Evolutionary conservation across 2,113 vertebrate species (phyloP), one percentile per base, ranked within the genome.

Genomic region (Percina caprodes): DNA sequence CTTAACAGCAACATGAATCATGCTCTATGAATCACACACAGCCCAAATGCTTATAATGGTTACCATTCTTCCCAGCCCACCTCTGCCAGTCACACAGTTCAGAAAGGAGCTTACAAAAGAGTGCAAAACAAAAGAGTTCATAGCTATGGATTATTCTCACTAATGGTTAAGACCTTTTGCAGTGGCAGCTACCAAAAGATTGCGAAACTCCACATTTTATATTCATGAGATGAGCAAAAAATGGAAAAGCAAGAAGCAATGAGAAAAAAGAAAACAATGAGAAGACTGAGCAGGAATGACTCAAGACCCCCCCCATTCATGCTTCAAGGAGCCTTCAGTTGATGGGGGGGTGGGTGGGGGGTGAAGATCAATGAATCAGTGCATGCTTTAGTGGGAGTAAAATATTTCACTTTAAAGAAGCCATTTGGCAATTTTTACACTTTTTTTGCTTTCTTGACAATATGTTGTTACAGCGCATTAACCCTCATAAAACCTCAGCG

Each of bases 151-250:
- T 88, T 85, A 83, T 88, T 90, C 79, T 51, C 80, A 66, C 72
- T 84, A 79, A 82, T 82, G 78, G 83, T 70, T 76, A 60, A 90
- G 79, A 79, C 84, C 82, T 69, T 86, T 79, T 80, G 86, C 81
- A 74, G 73, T 19, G 74, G 77, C 67, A 72, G 77, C 61, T 74
- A 79, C 68, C 74, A 56, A 62, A 66, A 68, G 82, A 86, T 84
- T 90, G 88, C 82, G 68, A 70, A 70, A 85, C 76, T 62, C 76
- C 51, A 24, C 56, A 72, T 88, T 91, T 85, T 74, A 78, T 86
- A 89, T 89, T 88, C 83, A 90, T 88, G 85, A 86, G 81, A 79
- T 55, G 74, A 84, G 82, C 49, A 48, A 52, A 76, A 78, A 74
- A 68, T 13, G 26, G 42, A 60, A 58, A 72, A 42, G 56, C 6